A percentile compares a stretch with the other conserved stretches of the same genome.
Evolutionary conservation across 64 coral and sea anemone genomes (phyloP).

Genomic region (Acropora yongei): DNA sequence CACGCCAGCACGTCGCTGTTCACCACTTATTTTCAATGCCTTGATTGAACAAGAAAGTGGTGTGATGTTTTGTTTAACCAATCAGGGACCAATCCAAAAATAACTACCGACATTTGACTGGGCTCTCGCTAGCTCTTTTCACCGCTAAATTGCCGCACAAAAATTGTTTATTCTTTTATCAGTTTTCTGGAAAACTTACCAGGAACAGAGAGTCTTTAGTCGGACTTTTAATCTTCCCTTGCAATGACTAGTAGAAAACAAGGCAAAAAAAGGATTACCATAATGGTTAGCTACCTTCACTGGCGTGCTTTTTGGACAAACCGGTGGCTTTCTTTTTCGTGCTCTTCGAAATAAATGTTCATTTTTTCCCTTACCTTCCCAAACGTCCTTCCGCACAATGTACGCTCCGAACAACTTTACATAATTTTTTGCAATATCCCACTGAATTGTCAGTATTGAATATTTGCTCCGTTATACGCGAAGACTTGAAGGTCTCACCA

Average conservation of each 20-base stretch:
- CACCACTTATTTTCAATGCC: background rate
- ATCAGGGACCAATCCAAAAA: too few species aligned
- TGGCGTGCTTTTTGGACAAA: background rate
- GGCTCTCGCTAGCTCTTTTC: background rate
- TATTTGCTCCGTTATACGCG: too few species aligned
- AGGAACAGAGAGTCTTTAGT: slow-evolving; percentile 7
- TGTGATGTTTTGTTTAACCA: background rate
- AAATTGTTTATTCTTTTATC: background rate
- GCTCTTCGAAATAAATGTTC: too few species aligned
- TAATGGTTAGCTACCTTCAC: background rate
- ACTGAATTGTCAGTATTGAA: too few species aligned
- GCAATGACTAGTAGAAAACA: slow-evolving; percentile 22
- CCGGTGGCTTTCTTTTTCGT: background rate
- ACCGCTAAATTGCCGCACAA: background rate
- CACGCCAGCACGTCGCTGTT: background rate
- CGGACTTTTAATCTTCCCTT: slow-evolving; percentile 22
- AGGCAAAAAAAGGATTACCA: background rate
- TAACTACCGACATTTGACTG: too few species aligned
- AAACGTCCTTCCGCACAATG: too few species aligned
- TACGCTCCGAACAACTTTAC: too few species aligned
- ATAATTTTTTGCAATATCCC: too few species aligned
- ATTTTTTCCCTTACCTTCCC: too few species aligned
- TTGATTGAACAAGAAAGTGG: background rate
- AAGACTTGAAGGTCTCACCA: too few species aligned
- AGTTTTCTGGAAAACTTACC: background rate